Evolutionary conservation across 2,888 invertebrate species (phyloP), one percentile per base, ranked within the genome.

Genomic region (Priocnemis perturbator): DNA sequence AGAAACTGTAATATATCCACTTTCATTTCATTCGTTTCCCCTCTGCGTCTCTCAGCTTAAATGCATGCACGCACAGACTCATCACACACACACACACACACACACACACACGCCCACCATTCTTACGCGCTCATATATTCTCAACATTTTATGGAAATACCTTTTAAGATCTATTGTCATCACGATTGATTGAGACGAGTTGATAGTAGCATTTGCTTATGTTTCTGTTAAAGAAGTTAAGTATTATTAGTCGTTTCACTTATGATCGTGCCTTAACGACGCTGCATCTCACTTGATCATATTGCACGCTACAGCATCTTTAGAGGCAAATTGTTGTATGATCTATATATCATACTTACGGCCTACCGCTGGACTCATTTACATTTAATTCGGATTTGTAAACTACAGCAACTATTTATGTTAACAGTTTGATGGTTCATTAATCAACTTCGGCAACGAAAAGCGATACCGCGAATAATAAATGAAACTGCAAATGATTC

Each of bases 131-230:
- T 1, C 37, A 37, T 37, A 11, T 37, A 9, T 11, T 37, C 69
- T 78, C 79, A 72, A 81, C 59, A 77, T 71, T 79, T 82, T 84
- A 85, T 67, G 66, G 80, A 83, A 83, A 81, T 85, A 37, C 84
- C 80, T 83, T 77, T 82, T 83, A 83, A 81, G 81, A 81, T 82
- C 87, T 87, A 87, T 87, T 87, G 87, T 87, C 87, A 86, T 81
- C 85, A 83, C 85, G 83, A 87, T 86, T 86, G 85, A 87, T 87
- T 87, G 82, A 85, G 81, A 83, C 81, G 80, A 79, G 58, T 60
- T 73, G 64, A 70, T 79, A 81, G 48, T 67, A 71, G 37, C 37
- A 37, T 37, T 77, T 77, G 76, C 53, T 81, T 74, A 74, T 71
- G 71, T 73, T 78, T 71, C 60, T 44, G 62, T 72, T 74, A 77